Conservation (phyloP, 2,113 vertebrate genomes). For the Todiramphus saurophagus region DNA sequence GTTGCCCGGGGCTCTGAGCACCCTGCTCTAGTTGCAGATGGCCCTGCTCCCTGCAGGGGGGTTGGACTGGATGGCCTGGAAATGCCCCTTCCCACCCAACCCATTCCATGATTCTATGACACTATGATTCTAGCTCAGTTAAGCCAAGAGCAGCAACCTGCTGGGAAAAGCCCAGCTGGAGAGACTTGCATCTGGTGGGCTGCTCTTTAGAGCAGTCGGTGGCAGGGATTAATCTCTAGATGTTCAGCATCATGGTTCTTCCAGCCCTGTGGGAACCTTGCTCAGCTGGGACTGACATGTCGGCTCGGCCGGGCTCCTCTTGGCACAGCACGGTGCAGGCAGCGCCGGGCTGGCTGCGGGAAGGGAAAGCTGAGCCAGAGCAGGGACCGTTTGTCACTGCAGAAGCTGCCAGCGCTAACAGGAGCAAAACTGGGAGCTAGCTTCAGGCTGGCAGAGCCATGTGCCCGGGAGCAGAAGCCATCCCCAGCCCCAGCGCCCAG, state of each 20-base stretch:
- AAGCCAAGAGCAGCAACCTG: neutral
- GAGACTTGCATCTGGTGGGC: neutral
- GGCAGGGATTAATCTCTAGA: neutral
- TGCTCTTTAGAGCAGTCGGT: neutral
- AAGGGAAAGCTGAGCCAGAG: neutral
- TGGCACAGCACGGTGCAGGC: neutral
- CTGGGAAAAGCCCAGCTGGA: neutral
- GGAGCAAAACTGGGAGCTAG: neutral
- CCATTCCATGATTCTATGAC: too few relatives aligned
- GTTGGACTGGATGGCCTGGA: too few relatives aligned
- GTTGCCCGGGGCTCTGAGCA: too few relatives aligned
- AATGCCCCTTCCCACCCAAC: too few relatives aligned
- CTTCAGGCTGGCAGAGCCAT: neutral
- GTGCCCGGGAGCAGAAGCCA: neutral
- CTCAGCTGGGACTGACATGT: neutral
- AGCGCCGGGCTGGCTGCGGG: neutral
- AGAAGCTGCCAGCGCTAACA: neutral
- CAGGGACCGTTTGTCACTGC: rapidly evolving
- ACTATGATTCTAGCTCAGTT: neutral
- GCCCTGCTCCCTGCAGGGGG: too few relatives aligned
- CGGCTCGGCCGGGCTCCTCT: neutral
- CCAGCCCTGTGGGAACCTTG: neutral
- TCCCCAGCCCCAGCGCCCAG: neutral
- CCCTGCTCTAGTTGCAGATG: too few relatives aligned
- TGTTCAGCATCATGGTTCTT: neutral